These are phyloP conservation scores for Hyperoplus lanceolatus DNA, from an alignment of 2,797 vertebrate genomes.

Conservation along the genomic window DNA sequence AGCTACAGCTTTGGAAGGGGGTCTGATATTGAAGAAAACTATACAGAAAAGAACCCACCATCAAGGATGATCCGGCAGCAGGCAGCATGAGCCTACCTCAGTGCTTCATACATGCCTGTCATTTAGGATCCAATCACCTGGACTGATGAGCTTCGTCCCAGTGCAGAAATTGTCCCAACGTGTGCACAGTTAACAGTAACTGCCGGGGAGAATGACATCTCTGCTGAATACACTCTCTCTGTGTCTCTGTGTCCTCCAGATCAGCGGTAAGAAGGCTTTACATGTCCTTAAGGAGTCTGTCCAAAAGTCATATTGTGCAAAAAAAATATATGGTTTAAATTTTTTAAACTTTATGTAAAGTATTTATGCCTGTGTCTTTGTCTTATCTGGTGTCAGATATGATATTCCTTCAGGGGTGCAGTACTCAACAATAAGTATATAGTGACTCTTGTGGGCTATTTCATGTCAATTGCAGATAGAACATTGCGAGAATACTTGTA, in stretches of 20 bases:
- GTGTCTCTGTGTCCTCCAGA: slow-evolving; percentile 59
- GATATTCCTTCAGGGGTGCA: background rate
- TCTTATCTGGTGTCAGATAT: background rate
- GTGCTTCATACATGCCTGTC: slow-evolving; percentile 22
- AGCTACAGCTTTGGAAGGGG: slow-evolving; percentile 2
- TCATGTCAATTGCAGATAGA: background rate
- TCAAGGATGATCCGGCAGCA: slow-evolving; percentile 37
- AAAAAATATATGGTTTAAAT: background rate
- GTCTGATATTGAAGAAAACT: background rate
- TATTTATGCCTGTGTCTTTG: background rate
- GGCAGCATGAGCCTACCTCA: slow-evolving; percentile 35
- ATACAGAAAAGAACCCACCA: background rate
- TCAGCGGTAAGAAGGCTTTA: slow-evolving; percentile 67
- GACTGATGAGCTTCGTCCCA: slow-evolving; percentile 49
- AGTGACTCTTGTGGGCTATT: background rate
- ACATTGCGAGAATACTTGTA: too few relatives aligned
- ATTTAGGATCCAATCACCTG: slow-evolving; percentile 46
- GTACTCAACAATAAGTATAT: background rate
- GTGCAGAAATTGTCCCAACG: slow-evolving; percentile 30
- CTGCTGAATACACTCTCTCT: slow-evolving; percentile 46
- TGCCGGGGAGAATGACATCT: slow-evolving; percentile 70
- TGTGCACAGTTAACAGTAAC: slow-evolving; percentile 28
- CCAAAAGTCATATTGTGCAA: background rate
- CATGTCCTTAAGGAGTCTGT: background rate
- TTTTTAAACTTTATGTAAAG: background rate